Conservation (phyloP, 2,797 vertebrate species). For the Leucoraja ocellata region DNA sequence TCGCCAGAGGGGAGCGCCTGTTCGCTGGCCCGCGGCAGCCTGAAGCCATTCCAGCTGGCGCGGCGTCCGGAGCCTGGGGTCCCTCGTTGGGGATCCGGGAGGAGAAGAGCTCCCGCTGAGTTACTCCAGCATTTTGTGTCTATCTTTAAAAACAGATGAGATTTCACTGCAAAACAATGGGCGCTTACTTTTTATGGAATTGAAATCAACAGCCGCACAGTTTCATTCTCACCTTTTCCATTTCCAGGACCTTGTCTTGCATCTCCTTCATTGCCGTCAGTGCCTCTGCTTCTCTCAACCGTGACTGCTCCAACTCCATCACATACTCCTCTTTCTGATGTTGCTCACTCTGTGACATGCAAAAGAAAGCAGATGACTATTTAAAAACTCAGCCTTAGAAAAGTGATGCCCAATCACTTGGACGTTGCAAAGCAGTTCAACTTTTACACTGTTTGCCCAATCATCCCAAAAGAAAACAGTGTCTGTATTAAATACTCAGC, state of each 20-base stretch:
- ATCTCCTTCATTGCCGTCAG: conserved; percentile 82
- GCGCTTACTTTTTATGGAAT: neutral
- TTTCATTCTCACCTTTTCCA: conserved; percentile 73
- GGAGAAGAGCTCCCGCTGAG: too few species aligned
- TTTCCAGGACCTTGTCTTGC: conserved; percentile 89
- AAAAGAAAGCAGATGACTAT: neutral
- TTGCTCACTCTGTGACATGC: conserved; percentile 51
- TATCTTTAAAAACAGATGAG: too few species aligned
- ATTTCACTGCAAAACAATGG: too few species aligned
- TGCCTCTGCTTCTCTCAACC: conserved; percentile 74
- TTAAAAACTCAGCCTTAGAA: neutral
- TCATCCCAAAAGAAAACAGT: neutral
- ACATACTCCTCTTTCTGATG: conserved; percentile 79
- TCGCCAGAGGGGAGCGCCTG: too few species aligned
- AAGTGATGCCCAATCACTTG: neutral
- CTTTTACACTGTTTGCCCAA: neutral
- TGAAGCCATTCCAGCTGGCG: too few species aligned
- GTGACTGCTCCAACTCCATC: conserved; percentile 77
- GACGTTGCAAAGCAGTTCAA: neutral
- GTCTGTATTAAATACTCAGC: neutral
- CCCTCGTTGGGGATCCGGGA: too few species aligned
- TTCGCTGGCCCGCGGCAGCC: too few species aligned
- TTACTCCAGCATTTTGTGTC: too few species aligned
- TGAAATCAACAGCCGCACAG: neutral
- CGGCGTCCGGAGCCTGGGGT: too few species aligned